Evolutionary conservation across 2,888 invertebrate genomes (phyloP).

Genomic region (Drosophila mayaguana): DNA sequence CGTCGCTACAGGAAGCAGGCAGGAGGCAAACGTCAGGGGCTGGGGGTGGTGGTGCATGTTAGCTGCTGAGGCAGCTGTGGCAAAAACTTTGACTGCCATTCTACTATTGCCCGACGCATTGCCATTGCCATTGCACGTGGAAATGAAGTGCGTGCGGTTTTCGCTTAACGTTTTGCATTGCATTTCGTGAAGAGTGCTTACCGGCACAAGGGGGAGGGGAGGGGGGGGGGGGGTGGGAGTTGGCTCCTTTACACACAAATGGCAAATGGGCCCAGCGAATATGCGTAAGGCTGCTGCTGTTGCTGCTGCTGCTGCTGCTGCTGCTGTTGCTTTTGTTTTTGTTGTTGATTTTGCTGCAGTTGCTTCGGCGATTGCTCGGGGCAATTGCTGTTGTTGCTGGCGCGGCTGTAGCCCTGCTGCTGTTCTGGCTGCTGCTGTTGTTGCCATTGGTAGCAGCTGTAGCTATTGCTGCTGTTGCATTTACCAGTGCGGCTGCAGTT

Average conservation of each 20-base stretch:
- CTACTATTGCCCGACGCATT: conserved; percentile 65
- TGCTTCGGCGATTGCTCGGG: neutral
- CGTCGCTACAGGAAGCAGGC: conserved; percentile 10
- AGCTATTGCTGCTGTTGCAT: neutral
- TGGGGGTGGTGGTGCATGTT: conserved; percentile 2
- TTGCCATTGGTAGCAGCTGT: neutral
- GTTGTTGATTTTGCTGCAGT: neutral
- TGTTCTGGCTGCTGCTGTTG: conserved; percentile 13
- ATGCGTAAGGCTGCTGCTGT: conserved; percentile 60
- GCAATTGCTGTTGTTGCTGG: neutral
- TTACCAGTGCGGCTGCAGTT: neutral
- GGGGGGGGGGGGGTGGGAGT: too few relatives aligned
- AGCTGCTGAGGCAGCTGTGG: conserved; percentile 38
- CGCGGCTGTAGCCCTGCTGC: neutral
- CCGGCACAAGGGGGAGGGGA: too few relatives aligned
- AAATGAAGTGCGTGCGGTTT: conserved; percentile 68
- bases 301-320: neutral
- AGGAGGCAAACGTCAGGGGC: too few relatives aligned
- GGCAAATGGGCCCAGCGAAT: conserved; percentile 54
- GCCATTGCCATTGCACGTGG: conserved; percentile 68
- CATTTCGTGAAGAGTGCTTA: conserved; percentile 19
- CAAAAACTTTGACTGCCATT: conserved; percentile 72
- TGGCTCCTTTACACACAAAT: neutral
- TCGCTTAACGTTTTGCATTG: conserved; percentile 50
- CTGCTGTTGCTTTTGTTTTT: neutral